These are phyloP conservation scores for Hyppa rectilinea DNA, from an alignment of 2,888 invertebrate species.

Conservation along the genomic window DNA sequence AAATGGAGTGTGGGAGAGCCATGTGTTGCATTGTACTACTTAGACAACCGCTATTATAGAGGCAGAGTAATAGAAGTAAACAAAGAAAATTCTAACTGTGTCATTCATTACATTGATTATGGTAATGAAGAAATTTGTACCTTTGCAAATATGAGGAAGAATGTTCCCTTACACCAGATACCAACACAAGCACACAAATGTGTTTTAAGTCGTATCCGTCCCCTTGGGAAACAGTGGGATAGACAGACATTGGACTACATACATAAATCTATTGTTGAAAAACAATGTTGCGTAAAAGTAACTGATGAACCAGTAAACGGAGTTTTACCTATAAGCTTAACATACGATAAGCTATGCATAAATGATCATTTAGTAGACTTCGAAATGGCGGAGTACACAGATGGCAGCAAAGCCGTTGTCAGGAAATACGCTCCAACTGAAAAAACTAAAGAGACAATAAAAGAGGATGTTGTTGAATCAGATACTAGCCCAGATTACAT, in stretches of 20 bases:
- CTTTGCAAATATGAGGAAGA: slow-evolving; percentile 90
- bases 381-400: slow-evolving; percentile 82
- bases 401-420: slow-evolving; percentile 77
- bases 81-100: slow-evolving; percentile 79
- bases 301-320: slow-evolving; percentile 78
- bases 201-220: slow-evolving; percentile 84
- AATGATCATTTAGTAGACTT: slow-evolving; percentile 88
- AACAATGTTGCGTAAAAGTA: slow-evolving; percentile 88
- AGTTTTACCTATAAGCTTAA: slow-evolving; percentile 79
- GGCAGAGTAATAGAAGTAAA: slow-evolving; percentile 90
- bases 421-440: slow-evolving; percentile 72
- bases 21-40: slow-evolving; percentile 92
- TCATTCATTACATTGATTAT: slow-evolving; percentile 95
- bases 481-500: slow-evolving; percentile 82
- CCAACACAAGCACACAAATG: slow-evolving; percentile 93
- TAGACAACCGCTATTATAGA: slow-evolving; percentile 93
- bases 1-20: slow-evolving; percentile 92
- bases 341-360: slow-evolving; percentile 82
- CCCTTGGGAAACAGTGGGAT: slow-evolving; percentile 84
- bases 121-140: slow-evolving; percentile 94
- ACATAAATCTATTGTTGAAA: slow-evolving; percentile 91
- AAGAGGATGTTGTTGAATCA: slow-evolving; percentile 65
- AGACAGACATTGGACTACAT: slow-evolving; percentile 91
- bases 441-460: slow-evolving; percentile 30
- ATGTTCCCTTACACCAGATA: slow-evolving; percentile 91